Percentiles rank a stretch among this genome's conserved stretches.
These are phyloP conservation scores for Gastracanthus pulcherrimus DNA, from an alignment of 2,888 invertebrate species.

Conservation along the genomic window DNA sequence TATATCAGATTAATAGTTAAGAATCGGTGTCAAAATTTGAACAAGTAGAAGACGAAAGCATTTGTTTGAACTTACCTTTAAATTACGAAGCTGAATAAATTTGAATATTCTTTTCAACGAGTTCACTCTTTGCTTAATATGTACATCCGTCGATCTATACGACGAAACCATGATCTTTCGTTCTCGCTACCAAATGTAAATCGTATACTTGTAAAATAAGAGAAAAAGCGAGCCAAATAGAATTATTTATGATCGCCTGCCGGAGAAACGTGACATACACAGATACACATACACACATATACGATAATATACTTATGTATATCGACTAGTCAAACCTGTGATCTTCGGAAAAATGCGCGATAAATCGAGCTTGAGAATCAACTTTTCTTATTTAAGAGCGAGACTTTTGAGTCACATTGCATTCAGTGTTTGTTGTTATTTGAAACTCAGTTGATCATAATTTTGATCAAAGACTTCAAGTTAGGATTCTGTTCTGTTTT, in stretches of 20 bases:
- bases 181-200: conserved; percentile 17
- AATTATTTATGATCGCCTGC: conserved; percentile 27
- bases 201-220: conserved; percentile 36
- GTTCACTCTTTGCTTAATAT: background rate
- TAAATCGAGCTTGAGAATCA: conserved; percentile 27
- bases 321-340: conserved; percentile 56
- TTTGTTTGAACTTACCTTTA: no score
- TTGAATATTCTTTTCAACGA: background rate
- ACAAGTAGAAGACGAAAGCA: no score
- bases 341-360: conserved; percentile 24
- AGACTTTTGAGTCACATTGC: no score
- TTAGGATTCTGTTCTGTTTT: no score
- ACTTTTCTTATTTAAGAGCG: background rate
- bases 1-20: no score
- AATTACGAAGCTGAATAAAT: background rate
- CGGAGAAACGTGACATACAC: conserved; percentile 17
- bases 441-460: no score
- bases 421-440: background rate
- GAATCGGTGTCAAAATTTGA: no score
- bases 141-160: background rate
- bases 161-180: background rate
- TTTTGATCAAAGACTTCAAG: no score
- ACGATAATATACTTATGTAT: conserved; percentile 26
- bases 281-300: background rate
- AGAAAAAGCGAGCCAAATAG: conserved; percentile 27